Evolutionary conservation across 2,797 vertebrate genomes (phyloP).

Genomic region (Bucorvus abyssinicus): DNA sequence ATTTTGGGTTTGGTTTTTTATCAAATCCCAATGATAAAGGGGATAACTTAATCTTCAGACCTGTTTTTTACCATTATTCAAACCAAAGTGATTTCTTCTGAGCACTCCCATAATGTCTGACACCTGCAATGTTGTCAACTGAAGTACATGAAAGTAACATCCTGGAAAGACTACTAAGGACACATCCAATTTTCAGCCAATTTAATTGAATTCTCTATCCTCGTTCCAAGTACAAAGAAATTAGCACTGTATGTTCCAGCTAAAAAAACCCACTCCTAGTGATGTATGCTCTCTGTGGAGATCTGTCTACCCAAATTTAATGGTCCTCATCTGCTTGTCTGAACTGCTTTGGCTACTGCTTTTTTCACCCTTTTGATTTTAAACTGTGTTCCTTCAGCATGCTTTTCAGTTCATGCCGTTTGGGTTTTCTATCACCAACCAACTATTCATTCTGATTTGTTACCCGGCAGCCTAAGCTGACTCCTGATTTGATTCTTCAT

Average conservation of each 20-base stretch:
- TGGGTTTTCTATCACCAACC: conserved; percentile 13
- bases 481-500: conserved; percentile 19
- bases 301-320: conserved; percentile 9
- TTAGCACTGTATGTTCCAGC: conserved; percentile 27
- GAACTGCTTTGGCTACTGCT: background rate
- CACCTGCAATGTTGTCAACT: background rate
- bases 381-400: background rate
- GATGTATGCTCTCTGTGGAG: conserved; percentile 28
- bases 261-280: background rate
- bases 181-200: conserved; percentile 13
- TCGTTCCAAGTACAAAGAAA: conserved; percentile 26
- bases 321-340: conserved; percentile 1
- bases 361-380: conserved; percentile 33
- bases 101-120: background rate
- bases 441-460: background rate
- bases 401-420: background rate
- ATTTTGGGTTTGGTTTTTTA: no score
- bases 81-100: background rate
- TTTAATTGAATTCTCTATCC: conserved; percentile 51
- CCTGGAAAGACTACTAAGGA: conserved; percentile 9
- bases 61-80: background rate
- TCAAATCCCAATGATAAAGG: background rate
- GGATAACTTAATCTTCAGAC: background rate
- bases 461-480: background rate
- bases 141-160: background rate